Evolutionary conservation across 2,888 invertebrate genomes (phyloP).

Genomic region (Allolobophora icterica): DNA sequence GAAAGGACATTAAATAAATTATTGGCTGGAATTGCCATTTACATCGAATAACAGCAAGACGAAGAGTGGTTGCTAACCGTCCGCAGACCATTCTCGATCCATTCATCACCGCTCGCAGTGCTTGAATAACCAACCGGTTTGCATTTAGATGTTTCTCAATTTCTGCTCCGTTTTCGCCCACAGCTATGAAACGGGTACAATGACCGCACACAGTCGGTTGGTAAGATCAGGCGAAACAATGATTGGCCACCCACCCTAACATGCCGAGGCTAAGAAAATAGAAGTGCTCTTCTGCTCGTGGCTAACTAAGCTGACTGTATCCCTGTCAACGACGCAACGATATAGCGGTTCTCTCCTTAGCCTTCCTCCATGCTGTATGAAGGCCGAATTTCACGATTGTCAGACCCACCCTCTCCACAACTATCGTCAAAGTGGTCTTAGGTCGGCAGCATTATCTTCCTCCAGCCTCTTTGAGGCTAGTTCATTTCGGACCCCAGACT

Average conservation of each 20-base stretch:
- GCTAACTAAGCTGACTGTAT: too few species aligned
- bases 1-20: neutral
- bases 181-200: neutral
- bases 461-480: too few species aligned
- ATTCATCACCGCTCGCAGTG: constrained; percentile 2
- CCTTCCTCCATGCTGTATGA: too few species aligned
- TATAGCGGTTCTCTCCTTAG: too few species aligned
- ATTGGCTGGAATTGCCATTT: neutral
- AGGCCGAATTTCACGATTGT: too few species aligned
- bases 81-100: neutral
- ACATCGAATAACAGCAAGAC: neutral
- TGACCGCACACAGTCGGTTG: neutral
- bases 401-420: too few species aligned
- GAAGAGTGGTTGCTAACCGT: neutral
- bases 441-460: too few species aligned
- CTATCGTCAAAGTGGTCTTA: too few species aligned
- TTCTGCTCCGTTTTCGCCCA: neutral
- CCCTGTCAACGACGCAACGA: too few species aligned
- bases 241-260: neutral
- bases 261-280: neutral
- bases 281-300: too few species aligned
- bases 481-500: too few species aligned
- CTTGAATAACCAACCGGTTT: neutral
- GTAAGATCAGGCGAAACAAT: neutral
- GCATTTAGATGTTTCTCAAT: neutral